Evolutionary conservation across 2,797 vertebrate genomes (phyloP), one percentile per base, ranked within the genome.

Genomic region (Pangasius macronema): DNA sequence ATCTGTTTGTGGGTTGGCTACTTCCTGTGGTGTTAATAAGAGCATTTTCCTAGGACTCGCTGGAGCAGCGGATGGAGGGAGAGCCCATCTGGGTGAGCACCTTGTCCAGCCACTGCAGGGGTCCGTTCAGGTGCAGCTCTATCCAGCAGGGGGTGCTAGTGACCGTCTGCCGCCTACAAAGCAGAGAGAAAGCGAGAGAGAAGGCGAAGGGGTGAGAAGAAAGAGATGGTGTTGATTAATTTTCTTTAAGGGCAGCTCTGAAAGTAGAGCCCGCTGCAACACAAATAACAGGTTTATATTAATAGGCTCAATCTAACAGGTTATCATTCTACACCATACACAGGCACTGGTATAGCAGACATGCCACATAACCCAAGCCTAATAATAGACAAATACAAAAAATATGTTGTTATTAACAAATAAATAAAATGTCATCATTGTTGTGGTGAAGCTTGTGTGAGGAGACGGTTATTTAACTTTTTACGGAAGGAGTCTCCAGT

Each of bases 61-160:
- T 99, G 94, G 98, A 99, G 89, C 98, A 99, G 85, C 97, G 97
- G 89, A 99, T 97, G 89, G 95, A 97, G 0, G 98, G 98, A 73
- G 98, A 99, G 91, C 98, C 98, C 98, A 99, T 99, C 63, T 99
- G 98, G 0, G 98, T 99, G 14, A 99, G 97, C 88, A 99, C 98
- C 94, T 99, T 99, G 95, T 99, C 98, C 59, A 99, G 96, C 98
- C 98, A 99, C 94, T 99, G 98, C 94, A 99, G 86, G 39, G 98
- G 98, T 3, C 98, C 98, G 0, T 99, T 99, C 55, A 99, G 97
- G 92, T 99, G 98, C 92, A 99, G 97, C 93, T 99, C 98, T 0
- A 99, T 99, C 98, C 98, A 99, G 96, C 98, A 99, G 93, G 98
- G 98, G 92, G 98, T 99, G 95, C 98, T 99, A 92, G 98, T 99